Percentiles rank a stretch among this genome's conserved stretches.
Evolutionary conservation across 1,140 invertebrate species (phyloP).

Genomic region (Ceratosolen solmsi): DNA sequence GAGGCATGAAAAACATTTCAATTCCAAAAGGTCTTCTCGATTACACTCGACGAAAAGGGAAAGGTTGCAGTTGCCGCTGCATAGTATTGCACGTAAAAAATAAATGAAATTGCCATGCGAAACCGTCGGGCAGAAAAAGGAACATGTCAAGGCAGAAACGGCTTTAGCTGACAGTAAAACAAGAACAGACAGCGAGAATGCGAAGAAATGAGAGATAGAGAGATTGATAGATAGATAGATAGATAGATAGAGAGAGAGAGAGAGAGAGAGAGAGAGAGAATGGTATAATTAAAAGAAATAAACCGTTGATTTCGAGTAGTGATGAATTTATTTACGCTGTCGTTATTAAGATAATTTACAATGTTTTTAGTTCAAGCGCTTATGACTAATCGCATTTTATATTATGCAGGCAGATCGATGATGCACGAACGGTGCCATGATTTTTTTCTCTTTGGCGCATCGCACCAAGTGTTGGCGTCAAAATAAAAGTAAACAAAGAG

Average conservation of each 20-base stretch:
- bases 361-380: not conserved
- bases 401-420: not conserved
- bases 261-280: no score
- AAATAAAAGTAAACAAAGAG: not conserved
- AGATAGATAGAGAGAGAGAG: not conserved
- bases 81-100: conserved; percentile 21
- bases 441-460: not conserved
- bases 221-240: not conserved
- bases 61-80: not conserved
- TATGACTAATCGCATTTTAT: not conserved
- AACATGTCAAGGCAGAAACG: not conserved
- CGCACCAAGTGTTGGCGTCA: no score
- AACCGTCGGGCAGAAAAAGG: conserved; percentile 5
- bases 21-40: conserved; percentile 34
- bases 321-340: conserved; percentile 41
- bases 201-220: not conserved
- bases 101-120: conserved; percentile 40
- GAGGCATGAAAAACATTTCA: conserved; percentile 39
- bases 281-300: no score
- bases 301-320: no score
- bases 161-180: conserved; percentile 16
- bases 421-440: not conserved
- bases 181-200: not conserved
- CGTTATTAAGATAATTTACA: conserved; percentile 27
- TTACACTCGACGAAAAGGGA: conserved; percentile 37